Evolutionary conservation across 2,113 vertebrate species (phyloP).

Genomic region (Ondatra zibethicus): DNA sequence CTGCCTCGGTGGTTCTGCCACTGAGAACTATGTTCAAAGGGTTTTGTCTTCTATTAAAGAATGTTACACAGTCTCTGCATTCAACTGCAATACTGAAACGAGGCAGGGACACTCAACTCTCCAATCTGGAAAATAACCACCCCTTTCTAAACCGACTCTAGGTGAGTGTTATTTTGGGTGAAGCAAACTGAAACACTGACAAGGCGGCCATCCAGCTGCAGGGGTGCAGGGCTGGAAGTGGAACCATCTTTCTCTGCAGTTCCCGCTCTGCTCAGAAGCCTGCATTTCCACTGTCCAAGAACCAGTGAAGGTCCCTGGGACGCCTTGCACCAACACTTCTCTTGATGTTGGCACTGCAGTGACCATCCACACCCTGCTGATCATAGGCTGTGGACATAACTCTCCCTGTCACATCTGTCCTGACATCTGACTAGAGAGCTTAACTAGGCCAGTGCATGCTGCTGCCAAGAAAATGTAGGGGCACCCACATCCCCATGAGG

Average conservation of each 20-base stretch:
- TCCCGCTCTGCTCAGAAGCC: background rate
- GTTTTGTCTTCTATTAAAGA: background rate
- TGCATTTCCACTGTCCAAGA: background rate
- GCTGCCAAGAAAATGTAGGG: background rate
- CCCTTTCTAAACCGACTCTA: background rate
- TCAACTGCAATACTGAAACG: background rate
- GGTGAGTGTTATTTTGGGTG: background rate
- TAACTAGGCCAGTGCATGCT: background rate
- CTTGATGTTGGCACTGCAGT: background rate
- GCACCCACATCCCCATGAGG: background rate
- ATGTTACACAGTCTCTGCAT: background rate
- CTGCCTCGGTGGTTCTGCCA: background rate
- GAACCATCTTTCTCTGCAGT: background rate
- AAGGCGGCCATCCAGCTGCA: background rate
- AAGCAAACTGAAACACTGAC: background rate
- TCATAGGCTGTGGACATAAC: background rate
- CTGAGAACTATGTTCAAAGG: background rate
- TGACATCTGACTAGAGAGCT: background rate
- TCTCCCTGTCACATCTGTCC: background rate
- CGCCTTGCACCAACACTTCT: background rate
- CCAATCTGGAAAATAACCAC: slow-evolving; percentile 51
- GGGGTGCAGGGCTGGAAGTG: background rate
- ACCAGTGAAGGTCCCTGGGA: background rate
- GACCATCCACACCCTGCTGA: background rate
- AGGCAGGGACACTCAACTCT: background rate